Evolutionary conservation across 2,113 vertebrate species (phyloP), one percentile per base, ranked within the genome.

Genomic region (Gnathonemus echidnorhynchus): DNA sequence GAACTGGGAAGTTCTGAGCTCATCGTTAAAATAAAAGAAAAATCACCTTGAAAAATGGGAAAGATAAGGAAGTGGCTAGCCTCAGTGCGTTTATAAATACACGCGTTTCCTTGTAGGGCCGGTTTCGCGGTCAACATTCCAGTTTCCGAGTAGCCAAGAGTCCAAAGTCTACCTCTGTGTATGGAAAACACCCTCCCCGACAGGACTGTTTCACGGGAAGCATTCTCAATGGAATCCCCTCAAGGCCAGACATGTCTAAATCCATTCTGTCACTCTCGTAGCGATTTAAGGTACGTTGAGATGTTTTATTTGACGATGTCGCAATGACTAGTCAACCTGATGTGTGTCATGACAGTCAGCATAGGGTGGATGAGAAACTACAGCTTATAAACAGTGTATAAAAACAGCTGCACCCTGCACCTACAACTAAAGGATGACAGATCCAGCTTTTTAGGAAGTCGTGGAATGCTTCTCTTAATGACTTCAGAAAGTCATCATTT

Each of bases 41-140:
- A 83, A 17, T 77, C 27, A 77, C 8, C 52, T 45, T 62, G 48
- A 52, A 88, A 49, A 58, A 49, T 56, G 17, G 42, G 24, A 58
- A 58, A 21, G 42, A 91, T 77, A 19, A 91, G 89, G 89, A 90
- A 90, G 70, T n/a, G 3, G 9, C 3, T 17, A 0, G 13, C 50
- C 31, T 27, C 21, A 66, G 53, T 80, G 80, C 90, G 45, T 91
- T 90, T 83, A 91, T 93, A 92, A 90, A 91, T 86, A 90, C 88
- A 86, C 35, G 52, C 70, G 24, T 91, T 96, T 96, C 95, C 95
- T 96, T 1, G 95, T 95, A 11, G 88, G 93, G 94, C 96, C 31
- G 93, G 95, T 95, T 96, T 90, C 10, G 91, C 91, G 56, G 91
- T 93, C 91, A 92, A 89, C 92, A 93, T 88, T 87, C 88, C 48